Conservation (phyloP, 2,113 vertebrate genomes). For the Neolamprologus variostigma region DNA sequence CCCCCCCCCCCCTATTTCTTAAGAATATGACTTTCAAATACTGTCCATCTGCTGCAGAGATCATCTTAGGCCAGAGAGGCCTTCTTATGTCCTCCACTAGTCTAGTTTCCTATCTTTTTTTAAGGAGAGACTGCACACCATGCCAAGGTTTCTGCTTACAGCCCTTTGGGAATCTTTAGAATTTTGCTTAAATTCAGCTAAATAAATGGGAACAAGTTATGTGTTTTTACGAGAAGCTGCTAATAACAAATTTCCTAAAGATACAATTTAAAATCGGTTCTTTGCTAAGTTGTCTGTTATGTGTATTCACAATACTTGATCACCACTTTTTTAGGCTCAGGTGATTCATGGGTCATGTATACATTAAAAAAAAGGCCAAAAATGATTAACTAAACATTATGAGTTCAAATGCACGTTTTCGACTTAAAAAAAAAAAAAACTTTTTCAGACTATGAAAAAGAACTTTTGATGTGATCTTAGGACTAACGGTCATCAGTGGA, state of each 20-base stretch:
- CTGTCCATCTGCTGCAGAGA: not conserved
- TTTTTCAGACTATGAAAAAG: not conserved
- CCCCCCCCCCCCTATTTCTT: accelerated
- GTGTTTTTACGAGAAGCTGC: not conserved
- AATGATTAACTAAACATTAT: not conserved
- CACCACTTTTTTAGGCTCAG: not conserved
- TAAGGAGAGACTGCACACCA: not conserved
- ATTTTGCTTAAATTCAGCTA: not conserved
- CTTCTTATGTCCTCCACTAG: not conserved
- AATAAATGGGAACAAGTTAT: not conserved
- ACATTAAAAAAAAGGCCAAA: not conserved
- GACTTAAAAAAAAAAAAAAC: not conserved
- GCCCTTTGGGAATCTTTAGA: not conserved
- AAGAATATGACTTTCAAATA: not conserved
- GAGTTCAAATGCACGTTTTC: not conserved
- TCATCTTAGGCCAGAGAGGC: not conserved
- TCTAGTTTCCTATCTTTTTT: not conserved
- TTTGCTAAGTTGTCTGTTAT: not conserved
- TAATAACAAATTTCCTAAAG: not conserved
- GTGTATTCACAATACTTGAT: not conserved
- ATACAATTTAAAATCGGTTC: not conserved
- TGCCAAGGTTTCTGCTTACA: not conserved
- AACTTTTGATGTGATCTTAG: not conserved
- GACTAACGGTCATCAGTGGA: not conserved
- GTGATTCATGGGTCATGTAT: not conserved